These are phyloP conservation scores for Andrena dorsata DNA, from an alignment of 2,888 invertebrate species.

Conservation along the genomic window DNA sequence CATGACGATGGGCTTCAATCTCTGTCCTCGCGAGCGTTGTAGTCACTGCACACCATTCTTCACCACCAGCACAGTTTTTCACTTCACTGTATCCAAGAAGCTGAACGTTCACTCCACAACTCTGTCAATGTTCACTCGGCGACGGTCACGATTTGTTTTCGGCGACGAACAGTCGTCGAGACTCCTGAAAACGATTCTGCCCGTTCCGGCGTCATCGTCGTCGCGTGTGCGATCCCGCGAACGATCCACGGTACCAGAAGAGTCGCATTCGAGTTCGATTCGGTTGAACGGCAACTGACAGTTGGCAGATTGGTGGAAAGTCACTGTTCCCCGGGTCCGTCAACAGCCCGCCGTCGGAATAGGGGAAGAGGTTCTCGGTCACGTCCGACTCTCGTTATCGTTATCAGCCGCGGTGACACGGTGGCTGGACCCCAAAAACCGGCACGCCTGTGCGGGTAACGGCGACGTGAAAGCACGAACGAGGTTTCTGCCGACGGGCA, in stretches of 20 bases:
- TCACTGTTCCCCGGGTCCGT: neutral
- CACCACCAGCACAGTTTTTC: slow-evolving; percentile 42
- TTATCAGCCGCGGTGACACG: slow-evolving; percentile 67
- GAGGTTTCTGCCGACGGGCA: slow-evolving; percentile 78
- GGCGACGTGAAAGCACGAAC: slow-evolving; percentile 81
- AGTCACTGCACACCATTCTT: slow-evolving; percentile 17
- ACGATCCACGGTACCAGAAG: neutral
- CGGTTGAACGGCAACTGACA: neutral
- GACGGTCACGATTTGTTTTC: neutral
- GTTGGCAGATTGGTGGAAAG: neutral
- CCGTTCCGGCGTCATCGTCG: neutral
- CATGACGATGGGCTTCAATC: neutral
- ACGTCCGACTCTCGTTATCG: slow-evolving; percentile 67
- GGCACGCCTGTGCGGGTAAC: slow-evolving; percentile 65
- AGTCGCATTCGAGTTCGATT: neutral
- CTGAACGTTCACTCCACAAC: slow-evolving; percentile 9
- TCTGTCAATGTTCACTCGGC: neutral
- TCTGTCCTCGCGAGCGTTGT: neutral
- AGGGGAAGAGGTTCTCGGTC: slow-evolving; percentile 41
- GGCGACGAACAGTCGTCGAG: neutral
- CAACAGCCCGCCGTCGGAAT: neutral
- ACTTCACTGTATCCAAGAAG: slow-evolving; percentile 63
- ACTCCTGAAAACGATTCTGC: neutral
- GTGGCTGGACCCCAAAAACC: slow-evolving; percentile 67
- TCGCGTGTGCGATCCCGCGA: neutral